These are phyloP conservation scores for Urophycis tenuis DNA, from an alignment of 2,797 vertebrate species.

Conservation along the genomic window DNA sequence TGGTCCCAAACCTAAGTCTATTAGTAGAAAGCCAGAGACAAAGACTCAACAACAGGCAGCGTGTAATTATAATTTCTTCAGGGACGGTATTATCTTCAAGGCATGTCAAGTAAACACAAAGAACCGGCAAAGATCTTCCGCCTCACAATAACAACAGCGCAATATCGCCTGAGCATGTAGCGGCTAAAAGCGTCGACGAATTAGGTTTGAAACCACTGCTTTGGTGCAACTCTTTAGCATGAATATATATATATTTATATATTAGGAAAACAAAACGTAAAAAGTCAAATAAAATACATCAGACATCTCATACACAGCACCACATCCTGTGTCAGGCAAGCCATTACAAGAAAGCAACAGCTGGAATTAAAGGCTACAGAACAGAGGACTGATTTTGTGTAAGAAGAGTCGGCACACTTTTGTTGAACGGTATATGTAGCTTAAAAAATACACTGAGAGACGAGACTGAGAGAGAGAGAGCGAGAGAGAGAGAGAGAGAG, in stretches of 20 bases:
- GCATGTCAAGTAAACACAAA: constrained; percentile 49
- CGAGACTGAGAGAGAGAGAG: constrained; percentile 25
- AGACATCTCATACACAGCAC: constrained; percentile 57
- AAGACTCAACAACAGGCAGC: constrained; percentile 52
- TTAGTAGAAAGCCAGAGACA: constrained; percentile 49
- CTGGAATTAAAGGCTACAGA: constrained; percentile 34
- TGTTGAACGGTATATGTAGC: constrained; percentile 43
- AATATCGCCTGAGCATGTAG: constrained; percentile 31
- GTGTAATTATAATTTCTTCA: constrained; percentile 53
- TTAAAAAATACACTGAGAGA: constrained; percentile 53
- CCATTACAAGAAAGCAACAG: constrained; percentile 29
- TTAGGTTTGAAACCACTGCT: constrained; percentile 65
- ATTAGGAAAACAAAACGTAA: constrained; percentile 49
- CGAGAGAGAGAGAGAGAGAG: no score
- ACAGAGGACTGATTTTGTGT: constrained; percentile 54
- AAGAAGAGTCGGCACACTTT: constrained; percentile 54
- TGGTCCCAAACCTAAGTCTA: constrained; percentile 62
- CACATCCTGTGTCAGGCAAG: constrained; percentile 52
- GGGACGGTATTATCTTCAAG: constrained; percentile 48
- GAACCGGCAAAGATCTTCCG: constrained; percentile 37
- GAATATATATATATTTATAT: constrained; percentile 25
- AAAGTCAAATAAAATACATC: constrained; percentile 41
- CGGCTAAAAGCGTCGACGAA: constrained; percentile 36
- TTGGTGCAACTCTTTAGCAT: constrained; percentile 58
- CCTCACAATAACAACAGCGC: constrained; percentile 36